phyloP scores from a whole-genome alignment of 2,797 vertebrate species.

The Psittacula derbiana region DNA sequence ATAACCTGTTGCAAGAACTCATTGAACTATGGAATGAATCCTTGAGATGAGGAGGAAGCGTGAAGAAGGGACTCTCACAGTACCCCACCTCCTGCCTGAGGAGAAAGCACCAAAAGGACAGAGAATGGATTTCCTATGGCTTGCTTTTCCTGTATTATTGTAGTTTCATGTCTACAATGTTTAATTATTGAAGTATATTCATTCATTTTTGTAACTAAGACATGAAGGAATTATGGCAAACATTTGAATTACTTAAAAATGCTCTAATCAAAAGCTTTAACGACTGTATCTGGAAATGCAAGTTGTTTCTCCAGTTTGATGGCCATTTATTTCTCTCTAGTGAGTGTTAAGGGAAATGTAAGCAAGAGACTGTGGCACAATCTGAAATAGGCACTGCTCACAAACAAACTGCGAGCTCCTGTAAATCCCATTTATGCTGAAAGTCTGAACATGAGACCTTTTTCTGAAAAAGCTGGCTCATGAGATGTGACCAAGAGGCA shows the following conservation, averaged over 20 bases:
- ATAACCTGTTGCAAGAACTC: background rate
- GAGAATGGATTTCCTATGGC: background rate
- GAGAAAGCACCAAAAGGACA: background rate
- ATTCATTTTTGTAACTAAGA: background rate
- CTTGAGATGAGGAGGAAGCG: background rate
- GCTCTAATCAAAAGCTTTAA: constrained; percentile 2
- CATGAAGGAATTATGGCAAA: background rate
- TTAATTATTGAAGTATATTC: background rate
- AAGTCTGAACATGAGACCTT: background rate
- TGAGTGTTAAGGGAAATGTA: background rate
- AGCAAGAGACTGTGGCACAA: background rate
- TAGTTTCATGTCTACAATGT: background rate
- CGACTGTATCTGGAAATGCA: background rate
- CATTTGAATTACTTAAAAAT: background rate
- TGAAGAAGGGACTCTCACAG: background rate
- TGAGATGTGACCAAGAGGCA: background rate
- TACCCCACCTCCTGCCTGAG: background rate
- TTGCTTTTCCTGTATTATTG: background rate
- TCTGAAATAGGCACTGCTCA: background rate
- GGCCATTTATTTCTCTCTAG: background rate
- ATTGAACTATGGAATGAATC: background rate
- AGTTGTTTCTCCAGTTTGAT: background rate
- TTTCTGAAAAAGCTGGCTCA: background rate
- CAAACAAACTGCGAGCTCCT: background rate
- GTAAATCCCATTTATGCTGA: background rate